Conservation (phyloP, 1,140 invertebrate genomes). For the Pteromalus puparum region DNA sequence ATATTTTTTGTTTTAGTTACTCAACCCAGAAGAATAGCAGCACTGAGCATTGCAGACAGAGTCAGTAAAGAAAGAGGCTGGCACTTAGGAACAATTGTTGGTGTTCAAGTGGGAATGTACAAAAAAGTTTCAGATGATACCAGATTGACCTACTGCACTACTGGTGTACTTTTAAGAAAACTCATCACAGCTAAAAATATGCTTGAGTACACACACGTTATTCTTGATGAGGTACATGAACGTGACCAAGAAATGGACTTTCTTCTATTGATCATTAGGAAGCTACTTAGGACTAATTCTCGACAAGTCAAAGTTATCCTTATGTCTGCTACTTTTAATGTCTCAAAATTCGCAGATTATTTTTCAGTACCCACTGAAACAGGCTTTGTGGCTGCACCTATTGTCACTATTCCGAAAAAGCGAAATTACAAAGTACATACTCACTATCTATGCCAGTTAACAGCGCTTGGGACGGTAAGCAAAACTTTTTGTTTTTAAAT, state of each 20-base stretch:
- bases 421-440: slow-evolving; percentile 77
- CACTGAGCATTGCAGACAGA: slow-evolving; percentile 86
- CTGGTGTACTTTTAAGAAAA: slow-evolving; percentile 85
- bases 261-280: slow-evolving; percentile 89
- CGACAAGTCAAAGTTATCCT: slow-evolving; percentile 85
- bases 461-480: slow-evolving; percentile 65
- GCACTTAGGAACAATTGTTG: slow-evolving; percentile 85
- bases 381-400: slow-evolving; percentile 73
- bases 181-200: slow-evolving; percentile 82
- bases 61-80: slow-evolving; percentile 87
- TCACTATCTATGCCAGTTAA: slow-evolving; percentile 84
- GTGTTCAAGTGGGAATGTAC: slow-evolving; percentile 87
- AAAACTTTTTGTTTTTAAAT: slow-evolving; percentile 43
- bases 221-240: slow-evolving; percentile 97
- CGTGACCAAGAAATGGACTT: slow-evolving; percentile 96
- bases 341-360: slow-evolving; percentile 84
- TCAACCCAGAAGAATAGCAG: slow-evolving; percentile 90
- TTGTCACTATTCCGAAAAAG: slow-evolving; percentile 77
- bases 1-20: slow-evolving; percentile 78
- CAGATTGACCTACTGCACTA: slow-evolving; percentile 91
- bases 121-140: slow-evolving; percentile 81
- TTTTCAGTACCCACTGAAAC: slow-evolving; percentile 79
- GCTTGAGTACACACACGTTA: slow-evolving; percentile 88
- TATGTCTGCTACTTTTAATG: slow-evolving; percentile 92
- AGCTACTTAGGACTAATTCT: slow-evolving; percentile 85